Conservation (phyloP, 2,113 vertebrate species). For the Tautogolabrus adspersus region DNA sequence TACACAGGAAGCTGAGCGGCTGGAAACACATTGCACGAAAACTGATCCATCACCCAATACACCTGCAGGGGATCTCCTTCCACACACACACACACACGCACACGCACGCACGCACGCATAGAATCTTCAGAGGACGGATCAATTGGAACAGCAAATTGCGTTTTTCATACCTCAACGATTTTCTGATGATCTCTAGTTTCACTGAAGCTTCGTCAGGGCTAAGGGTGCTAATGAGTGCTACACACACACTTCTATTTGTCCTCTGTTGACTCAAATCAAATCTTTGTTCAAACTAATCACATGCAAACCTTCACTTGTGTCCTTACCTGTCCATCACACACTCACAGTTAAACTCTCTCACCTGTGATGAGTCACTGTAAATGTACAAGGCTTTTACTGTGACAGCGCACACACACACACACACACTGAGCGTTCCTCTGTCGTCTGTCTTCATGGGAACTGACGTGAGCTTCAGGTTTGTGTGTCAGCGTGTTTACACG, state of each 20-base stretch:
- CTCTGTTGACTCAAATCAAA: no score
- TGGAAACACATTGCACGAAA: conserved; percentile 25
- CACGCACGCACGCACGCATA: conserved; percentile 11
- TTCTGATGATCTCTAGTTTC: conserved; percentile 45
- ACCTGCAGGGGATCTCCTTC: conserved; percentile 32
- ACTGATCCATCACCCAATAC: conserved; percentile 53
- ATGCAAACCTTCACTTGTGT: neutral
- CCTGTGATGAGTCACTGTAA: conserved; percentile 39
- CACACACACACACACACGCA: conserved; percentile 27
- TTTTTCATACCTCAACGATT: conserved; percentile 58
- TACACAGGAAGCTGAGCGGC: conserved; percentile 47
- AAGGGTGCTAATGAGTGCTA: neutral
- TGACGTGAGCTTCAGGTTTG: neutral
- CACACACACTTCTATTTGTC: neutral
- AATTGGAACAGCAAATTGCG: conserved; percentile 49
- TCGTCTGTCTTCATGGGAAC: conserved; percentile 19
- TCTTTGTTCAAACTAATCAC: neutral
- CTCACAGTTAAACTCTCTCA: conserved; percentile 2
- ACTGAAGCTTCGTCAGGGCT: conserved; percentile 19
- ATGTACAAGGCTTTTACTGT: conserved; percentile 3
- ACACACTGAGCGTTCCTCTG: conserved; percentile 2
- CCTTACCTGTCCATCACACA: conserved; percentile 27
- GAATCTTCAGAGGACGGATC: conserved; percentile 12
- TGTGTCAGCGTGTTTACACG: neutral
- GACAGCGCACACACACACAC: neutral